Conservation (phyloP, 2,888 invertebrate genomes). For the Plagodis pulveraria region DNA sequence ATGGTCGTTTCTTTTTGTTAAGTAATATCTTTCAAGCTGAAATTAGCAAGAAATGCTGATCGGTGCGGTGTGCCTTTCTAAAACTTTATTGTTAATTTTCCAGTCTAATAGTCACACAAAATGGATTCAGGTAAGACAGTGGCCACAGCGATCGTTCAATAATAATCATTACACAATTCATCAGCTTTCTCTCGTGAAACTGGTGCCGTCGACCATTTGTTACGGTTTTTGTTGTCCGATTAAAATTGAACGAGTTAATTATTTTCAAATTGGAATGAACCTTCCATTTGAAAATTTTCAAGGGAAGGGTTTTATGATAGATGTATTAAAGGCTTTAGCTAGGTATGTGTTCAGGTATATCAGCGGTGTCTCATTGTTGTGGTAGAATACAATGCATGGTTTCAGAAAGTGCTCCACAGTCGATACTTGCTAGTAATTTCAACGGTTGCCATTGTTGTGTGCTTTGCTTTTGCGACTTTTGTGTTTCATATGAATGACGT, state of each 20-base stretch:
- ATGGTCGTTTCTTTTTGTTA: no score
- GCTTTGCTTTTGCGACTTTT: constrained; percentile 56
- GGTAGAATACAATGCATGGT: constrained; percentile 51
- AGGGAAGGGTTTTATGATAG: no score
- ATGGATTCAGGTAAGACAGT: constrained; percentile 37
- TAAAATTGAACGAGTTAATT: constrained; percentile 35
- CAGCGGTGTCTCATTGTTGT: constrained; percentile 52
- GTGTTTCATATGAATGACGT: constrained; percentile 55
- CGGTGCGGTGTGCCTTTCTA: constrained; percentile 21
- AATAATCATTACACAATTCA: constrained; percentile 47
- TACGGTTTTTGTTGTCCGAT: constrained; percentile 39
- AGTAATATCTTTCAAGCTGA: background rate
- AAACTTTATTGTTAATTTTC: constrained; percentile 35
- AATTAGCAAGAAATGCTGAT: background rate
- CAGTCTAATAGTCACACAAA: constrained; percentile 41
- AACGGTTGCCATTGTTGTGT: constrained; percentile 58
- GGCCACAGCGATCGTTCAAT: constrained; percentile 40
- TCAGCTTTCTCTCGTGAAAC: constrained; percentile 49
- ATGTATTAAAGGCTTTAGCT: no score
- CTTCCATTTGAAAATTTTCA: constrained; percentile 20
- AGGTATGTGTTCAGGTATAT: constrained; percentile 36
- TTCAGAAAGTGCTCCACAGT: constrained; percentile 58
- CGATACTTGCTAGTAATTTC: constrained; percentile 63
- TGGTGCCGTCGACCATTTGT: constrained; percentile 41
- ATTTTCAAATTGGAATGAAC: constrained; percentile 26